A percentile compares a stretch with the other conserved stretches of the same genome.
Evolutionary conservation across 2,888 invertebrate species (phyloP).

Genomic region (Erpobdella octoculata): DNA sequence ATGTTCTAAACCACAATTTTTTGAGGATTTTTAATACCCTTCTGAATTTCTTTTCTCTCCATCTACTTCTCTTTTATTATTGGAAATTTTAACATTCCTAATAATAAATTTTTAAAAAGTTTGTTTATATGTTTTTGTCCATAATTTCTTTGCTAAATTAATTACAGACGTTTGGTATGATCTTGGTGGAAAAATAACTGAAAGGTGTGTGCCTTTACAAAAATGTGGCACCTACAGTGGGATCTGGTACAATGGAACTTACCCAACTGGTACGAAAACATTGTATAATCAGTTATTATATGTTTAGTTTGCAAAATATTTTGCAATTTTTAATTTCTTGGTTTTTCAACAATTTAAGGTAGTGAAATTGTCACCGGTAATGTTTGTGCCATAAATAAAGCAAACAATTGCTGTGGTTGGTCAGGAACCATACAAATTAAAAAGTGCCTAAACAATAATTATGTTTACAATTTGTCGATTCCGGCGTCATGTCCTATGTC

Average conservation of each 20-base stretch:
- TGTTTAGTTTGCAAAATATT: too few species aligned
- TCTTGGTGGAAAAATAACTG: not conserved
- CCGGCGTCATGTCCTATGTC: not conserved
- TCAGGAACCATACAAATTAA: not conserved
- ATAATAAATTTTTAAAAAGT: too few species aligned
- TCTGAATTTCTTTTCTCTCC: too few species aligned
- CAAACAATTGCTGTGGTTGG: conserved; percentile 1
- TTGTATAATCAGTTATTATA: too few species aligned
- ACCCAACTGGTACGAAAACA: conserved; percentile 2
- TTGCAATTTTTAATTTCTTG: too few species aligned
- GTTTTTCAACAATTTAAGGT: not conserved
- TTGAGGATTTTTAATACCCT: too few species aligned
- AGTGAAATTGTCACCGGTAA: not conserved
- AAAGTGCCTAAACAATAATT: not conserved
- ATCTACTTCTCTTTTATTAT: too few species aligned
- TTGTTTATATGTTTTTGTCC: too few species aligned
- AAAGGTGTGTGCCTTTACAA: not conserved
- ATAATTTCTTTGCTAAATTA: too few species aligned
- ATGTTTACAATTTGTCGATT: not conserved
- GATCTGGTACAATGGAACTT: not conserved
- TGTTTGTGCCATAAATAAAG: not conserved
- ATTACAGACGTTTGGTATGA: not conserved
- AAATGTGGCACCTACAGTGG: not conserved
- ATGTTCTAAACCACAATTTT: too few species aligned
- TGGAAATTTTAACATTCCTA: too few species aligned